A percentile compares a stretch with the other conserved stretches of the same genome.
These are phyloP conservation scores for Caenorhabditis sp. DNA, from an alignment of 2,888 invertebrate genomes.

Conservation along the genomic window DNA sequence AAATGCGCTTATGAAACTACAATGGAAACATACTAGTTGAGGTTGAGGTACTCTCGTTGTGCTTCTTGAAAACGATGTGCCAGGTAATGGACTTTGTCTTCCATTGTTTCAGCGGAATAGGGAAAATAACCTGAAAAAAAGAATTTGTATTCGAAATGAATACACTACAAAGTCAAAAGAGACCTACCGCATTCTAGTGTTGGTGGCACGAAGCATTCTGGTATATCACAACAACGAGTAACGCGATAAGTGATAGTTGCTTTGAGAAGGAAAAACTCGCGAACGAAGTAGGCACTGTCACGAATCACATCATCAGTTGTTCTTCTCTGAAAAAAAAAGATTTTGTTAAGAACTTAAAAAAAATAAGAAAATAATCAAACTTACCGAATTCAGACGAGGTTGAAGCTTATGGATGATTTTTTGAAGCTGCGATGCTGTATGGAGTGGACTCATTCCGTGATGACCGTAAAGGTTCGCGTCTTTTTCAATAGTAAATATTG, in stretches of 20 bases:
- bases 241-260: slow-evolving; percentile 1
- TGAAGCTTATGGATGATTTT: neutral
- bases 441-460: neutral
- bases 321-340: slow-evolving; percentile 42
- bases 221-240: slow-evolving; percentile 5
- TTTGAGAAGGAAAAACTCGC: slow-evolving; percentile 33
- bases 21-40: slow-evolving; percentile 18
- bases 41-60: slow-evolving; percentile 5
- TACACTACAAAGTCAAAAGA: too few relatives aligned
- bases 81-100: slow-evolving; percentile 14
- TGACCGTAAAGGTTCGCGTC: neutral
- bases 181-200: slow-evolving; percentile 17
- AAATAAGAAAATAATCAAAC: too few relatives aligned
- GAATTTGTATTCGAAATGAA: neutral
- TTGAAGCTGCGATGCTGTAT: neutral
- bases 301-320: neutral
- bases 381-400: neutral
- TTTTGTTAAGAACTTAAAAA: too few relatives aligned
- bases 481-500: neutral
- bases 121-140: slow-evolving; percentile 43
- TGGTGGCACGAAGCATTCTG: slow-evolving; percentile 34
- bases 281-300: slow-evolving; percentile 21
- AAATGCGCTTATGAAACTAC: too few relatives aligned
- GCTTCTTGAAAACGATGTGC: slow-evolving; percentile 24
- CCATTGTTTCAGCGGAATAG: neutral